Evolutionary conservation across 2,888 invertebrate genomes (phyloP), one percentile per base, ranked within the genome.

Genomic region (Diarsia brunnea): DNA sequence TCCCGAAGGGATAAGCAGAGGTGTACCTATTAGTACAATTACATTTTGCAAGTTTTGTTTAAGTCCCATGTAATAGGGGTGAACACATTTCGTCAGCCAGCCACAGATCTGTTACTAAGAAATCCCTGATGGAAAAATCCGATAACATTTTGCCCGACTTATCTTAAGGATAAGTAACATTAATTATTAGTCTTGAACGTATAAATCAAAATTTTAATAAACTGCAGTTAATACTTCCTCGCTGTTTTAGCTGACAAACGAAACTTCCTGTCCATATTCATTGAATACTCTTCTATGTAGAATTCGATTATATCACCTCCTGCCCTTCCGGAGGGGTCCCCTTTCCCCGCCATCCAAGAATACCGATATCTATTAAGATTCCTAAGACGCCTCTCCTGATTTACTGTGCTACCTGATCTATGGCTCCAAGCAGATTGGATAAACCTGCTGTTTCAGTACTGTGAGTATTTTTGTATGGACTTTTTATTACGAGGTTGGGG

Each of bases 291-390:
- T 11, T 38, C 31, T 27, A 60, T 10, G 10, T n/a, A 27, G 21
- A 74, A 83, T 78, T 69, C 45, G 45, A 68, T 78, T 78, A 58
- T 38, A 70, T 2, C 66, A 66, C 61, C 60, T 38, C 19, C 10
- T 24, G 24, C 51, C 63, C 21, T 10, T 51, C 19, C 43, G 27
- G 24, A n/a, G 53, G 47, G 60, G 58, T 31, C 27, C n/a, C 38
- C 72, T 55, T 47, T 4, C 73, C 31, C 14, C 27, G 66, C 68
- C 58, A 66, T 72, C 38, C 67, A 45, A 51, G 70, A 65, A 74
- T 75, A 75, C 73, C 65, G 27, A 70, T 79, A 73, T 53, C 85
- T 71, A 85, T 85, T 82, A 87, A 87, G 55, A 87, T 87, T 82
- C 85, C 77, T 73, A 49, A 77, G 65, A 69, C 74, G 70, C 66